Percentiles rank a stretch among this genome's conserved stretches.
phyloP scores from a whole-genome alignment of 2,113 vertebrate genomes.

The Halcyon senegalensis region DNA sequence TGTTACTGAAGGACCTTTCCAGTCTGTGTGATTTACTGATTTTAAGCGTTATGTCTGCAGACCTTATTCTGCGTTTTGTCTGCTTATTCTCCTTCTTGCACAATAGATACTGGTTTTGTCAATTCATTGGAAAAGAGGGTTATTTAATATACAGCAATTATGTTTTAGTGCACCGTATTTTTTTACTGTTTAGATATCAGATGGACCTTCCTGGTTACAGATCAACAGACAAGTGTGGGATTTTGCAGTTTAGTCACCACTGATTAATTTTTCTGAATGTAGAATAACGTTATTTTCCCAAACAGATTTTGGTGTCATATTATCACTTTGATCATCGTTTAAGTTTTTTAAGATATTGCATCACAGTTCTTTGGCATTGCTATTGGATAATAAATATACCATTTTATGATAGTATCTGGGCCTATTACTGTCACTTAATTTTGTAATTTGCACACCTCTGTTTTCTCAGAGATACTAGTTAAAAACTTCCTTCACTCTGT shows the following conservation, averaged over 20 bases:
- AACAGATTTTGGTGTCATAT: background rate
- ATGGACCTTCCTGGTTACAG: background rate
- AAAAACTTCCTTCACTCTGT: background rate
- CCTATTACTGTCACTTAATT: background rate
- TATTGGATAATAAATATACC: background rate
- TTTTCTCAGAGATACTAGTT: background rate
- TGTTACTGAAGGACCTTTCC: background rate
- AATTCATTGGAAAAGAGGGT: background rate
- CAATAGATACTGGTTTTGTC: background rate
- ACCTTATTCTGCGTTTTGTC: background rate
- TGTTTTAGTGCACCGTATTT: background rate
- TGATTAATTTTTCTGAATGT: background rate
- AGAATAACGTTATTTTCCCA: background rate
- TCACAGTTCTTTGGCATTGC: background rate
- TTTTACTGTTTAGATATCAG: background rate
- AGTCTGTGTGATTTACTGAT: rapidly evolving
- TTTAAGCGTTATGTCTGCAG: background rate
- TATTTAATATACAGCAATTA: background rate
- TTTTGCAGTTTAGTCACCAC: background rate
- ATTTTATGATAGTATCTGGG: background rate
- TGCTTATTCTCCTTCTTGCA: rapidly evolving
- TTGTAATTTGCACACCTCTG: background rate
- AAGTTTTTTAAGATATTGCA: background rate
- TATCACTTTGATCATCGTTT: background rate
- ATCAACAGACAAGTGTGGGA: background rate